Evolutionary conservation across 2,113 vertebrate genomes (phyloP).

Genomic region (Dromas ardeola): DNA sequence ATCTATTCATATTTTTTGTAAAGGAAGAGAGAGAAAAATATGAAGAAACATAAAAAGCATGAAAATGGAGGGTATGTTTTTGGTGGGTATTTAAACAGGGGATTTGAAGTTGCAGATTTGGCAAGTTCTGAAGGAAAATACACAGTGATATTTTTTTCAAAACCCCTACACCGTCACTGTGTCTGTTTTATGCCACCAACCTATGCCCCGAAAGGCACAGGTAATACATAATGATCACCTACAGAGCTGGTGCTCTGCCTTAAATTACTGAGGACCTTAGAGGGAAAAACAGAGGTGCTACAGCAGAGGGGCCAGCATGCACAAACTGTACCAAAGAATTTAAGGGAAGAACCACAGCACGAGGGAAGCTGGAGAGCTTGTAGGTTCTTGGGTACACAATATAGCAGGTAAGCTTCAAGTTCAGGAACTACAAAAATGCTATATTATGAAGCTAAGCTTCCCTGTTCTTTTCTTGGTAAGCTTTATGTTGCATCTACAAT

Average conservation of each 20-base stretch:
- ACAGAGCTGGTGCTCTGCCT: background rate
- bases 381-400: background rate
- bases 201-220: background rate
- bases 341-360: background rate
- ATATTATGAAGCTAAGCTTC: background rate
- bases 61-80: background rate
- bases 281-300: background rate
- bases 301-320: background rate
- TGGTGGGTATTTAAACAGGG: fast-evolving
- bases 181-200: background rate
- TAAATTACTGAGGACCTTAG: background rate
- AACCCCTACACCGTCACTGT: background rate
- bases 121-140: background rate
- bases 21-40: background rate
- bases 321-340: background rate
- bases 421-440: background rate
- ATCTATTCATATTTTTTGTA: background rate
- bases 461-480: background rate
- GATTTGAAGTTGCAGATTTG: background rate
- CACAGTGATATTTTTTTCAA: background rate
- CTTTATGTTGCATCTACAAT: background rate
- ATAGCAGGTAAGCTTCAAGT: background rate
- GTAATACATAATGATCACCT: background rate
- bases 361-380: background rate
- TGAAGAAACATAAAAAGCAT: background rate